A percentile compares a stretch with the other conserved stretches of the same genome.
These are phyloP conservation scores for Cossypha polioptera DNA, from an alignment of 2,797 vertebrate genomes.

Conservation along the genomic window DNA sequence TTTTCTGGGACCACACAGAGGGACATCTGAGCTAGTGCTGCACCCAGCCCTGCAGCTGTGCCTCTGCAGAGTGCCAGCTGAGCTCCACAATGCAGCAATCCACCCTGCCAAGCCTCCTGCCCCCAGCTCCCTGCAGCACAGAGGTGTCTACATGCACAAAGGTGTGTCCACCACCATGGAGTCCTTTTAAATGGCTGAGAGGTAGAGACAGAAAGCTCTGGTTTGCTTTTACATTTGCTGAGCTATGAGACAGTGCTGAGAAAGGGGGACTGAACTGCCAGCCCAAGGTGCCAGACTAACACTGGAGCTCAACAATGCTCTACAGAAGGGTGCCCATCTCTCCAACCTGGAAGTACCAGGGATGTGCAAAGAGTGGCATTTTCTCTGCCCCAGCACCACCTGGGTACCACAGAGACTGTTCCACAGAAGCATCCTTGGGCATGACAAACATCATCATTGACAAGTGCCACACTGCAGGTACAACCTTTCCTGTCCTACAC, in stretches of 20 bases:
- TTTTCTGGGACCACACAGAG: not conserved
- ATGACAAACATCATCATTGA: not conserved
- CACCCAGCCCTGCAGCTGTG: not conserved
- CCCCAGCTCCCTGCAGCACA: not conserved
- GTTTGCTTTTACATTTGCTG: not conserved
- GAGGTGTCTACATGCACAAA: not conserved
- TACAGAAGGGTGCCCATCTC: not conserved
- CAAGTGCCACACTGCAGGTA: not conserved
- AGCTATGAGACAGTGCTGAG: not conserved
- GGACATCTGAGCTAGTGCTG: not conserved
- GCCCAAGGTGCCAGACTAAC: not conserved
- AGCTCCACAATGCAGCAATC: not conserved
- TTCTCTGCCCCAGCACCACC: not conserved
- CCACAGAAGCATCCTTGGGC: rapidly evolving
- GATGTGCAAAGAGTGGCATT: not conserved
- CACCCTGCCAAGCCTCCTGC: not conserved
- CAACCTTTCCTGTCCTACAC: not conserved
- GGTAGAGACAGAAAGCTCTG: not conserved
- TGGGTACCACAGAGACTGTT: not conserved
- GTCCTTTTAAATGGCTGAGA: not conserved
- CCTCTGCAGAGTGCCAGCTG: not conserved
- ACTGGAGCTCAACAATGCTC: not conserved
- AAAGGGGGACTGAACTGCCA: not conserved
- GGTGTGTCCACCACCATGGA: not conserved
- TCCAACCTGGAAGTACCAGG: not conserved